Base-by-base conservation (phyloP, 2,888 invertebrate species). In the Chymomyza procnemis region DNA sequence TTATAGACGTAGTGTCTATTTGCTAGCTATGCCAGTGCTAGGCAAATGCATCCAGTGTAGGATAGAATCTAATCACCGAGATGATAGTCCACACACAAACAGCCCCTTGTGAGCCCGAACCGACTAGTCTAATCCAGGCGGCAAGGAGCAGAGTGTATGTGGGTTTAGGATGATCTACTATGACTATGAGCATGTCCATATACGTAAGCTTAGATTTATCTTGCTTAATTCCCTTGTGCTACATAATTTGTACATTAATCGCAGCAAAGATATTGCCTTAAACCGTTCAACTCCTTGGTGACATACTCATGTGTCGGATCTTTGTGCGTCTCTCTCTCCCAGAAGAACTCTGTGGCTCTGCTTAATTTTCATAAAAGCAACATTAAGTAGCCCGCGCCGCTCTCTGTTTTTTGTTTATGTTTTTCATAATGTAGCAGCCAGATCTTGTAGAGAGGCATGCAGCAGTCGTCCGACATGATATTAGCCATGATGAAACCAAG, bases 291-390 rank as follows among this genome's bases (percentile, higher is more conserved):
- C 64, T 61, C 6, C 61, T 26, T 19, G 59, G 41, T 70, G 56
- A 68, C 68, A 57, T 63, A 54, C 46, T 61, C 52, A 6, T 34
- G 56, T 41, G 6, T 26, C 26, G 8, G 26, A 26, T 26, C 26
- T 26, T 26, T 26, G 26, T 26, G 4, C 4, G 6, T 26, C 6
- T 26, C 1, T 26, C 26, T 26, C 26, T 26, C 26, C 1, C 26
- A 26, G 4, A 26, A 12, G n/a, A 6, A n/a, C 18, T 57, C 57
- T 16, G 26, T 56, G 5, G 30, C 30, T 8, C 77, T 72, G 75
- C 76, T 80, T 79, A 76, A 87, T 87, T 87, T 87, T 87, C 87
- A 87, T 84, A 87, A 88, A 87, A 81, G 81, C 78, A 79, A 76
- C 84, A 78, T 82, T 77, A 76, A 78, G 73, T 58, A 71, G 63